Percentiles rank a stretch among this genome's conserved stretches.
These are phyloP conservation scores for Digitonthophagus gazella DNA, from an alignment of 2,888 invertebrate species.

Conservation along the genomic window DNA sequence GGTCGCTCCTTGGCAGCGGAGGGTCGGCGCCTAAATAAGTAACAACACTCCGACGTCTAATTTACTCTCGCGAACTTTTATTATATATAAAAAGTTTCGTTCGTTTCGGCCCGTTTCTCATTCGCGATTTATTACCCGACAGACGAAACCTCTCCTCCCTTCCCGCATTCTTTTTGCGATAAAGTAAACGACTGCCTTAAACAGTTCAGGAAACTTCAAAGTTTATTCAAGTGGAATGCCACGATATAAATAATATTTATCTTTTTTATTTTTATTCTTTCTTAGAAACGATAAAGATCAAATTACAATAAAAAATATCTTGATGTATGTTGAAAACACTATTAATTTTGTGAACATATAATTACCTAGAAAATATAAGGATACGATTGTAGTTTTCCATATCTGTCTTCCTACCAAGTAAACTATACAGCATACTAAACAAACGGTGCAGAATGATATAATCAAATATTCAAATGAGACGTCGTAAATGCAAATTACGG, in stretches of 20 bases:
- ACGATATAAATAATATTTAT: no score
- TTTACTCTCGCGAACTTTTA: slow-evolving; percentile 42
- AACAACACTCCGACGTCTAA: slow-evolving; percentile 43
- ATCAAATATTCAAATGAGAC: slow-evolving; percentile 30
- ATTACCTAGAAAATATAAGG: background rate
- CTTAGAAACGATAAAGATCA: slow-evolving; percentile 16
- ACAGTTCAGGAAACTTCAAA: background rate
- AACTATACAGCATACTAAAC: slow-evolving; percentile 13
- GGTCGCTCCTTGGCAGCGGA: slow-evolving; percentile 24
- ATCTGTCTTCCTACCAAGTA: slow-evolving; percentile 15
- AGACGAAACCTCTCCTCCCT: background rate
- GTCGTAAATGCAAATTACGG: slow-evolving; percentile 14
- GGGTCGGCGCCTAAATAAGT: slow-evolving; percentile 39
- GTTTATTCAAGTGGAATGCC: background rate
- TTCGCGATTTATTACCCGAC: slow-evolving; percentile 20
- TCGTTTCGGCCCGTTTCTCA: slow-evolving; percentile 30
- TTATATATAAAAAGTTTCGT: slow-evolving; percentile 41
- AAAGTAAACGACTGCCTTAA: background rate
- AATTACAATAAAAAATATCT: no score
- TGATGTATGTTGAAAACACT: no score
- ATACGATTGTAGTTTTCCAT: background rate
- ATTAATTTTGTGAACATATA: background rate
- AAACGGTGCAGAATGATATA: slow-evolving; percentile 22
- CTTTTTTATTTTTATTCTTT: background rate
- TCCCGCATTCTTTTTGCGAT: background rate